Base-by-base conservation (phyloP, 2,888 invertebrate species). In the Drosophila ochracea region DNA sequence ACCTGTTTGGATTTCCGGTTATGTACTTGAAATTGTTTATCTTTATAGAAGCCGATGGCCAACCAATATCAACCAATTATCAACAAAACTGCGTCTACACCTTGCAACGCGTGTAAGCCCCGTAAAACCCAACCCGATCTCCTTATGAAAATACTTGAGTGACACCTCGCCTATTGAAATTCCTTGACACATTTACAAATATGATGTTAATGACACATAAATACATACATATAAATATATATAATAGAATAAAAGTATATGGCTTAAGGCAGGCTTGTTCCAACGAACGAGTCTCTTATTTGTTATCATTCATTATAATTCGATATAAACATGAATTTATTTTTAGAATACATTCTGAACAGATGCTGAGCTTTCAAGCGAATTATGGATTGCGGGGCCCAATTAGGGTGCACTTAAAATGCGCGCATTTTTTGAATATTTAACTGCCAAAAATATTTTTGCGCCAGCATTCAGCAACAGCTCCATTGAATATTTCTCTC, bases 321-420 rank as follows among this genome's bases (percentile, higher is more conserved):
- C 19, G 47, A 47, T 25, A 25, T 25, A 21, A 47, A 16, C 13
- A 47, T 47, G 21, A 6, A 21, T 16, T 47, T 25, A 16, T 25
- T 47, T 25, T 16, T 35, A 21, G 47, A 47, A 25, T 54, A 39
- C 11, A n/a, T 52, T 33, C 37, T 43, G 37, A 28, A 35, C 58
- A 78, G 77, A 63, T 77, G 77, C 53, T 69, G 69, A 76, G 63
- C 68, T 78, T 58, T 64, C 70, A 76, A 64, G 77, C 77, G 57
- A 85, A 83, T 69, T 72, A 68, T 69, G 69, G 37, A 73, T 64
- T 64, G 63, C 63, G 66, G 49, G 68, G 64, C 43, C 73, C 80
- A 86, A 84, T 83, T 86, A 77, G 70, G 80, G 74, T 54, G 59
- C 66, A 86, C 79, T 82, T 72, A 53, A 83, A 83, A 83, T 66